Base-by-base conservation (phyloP, 2,888 invertebrate species). In the Clanis bilineata region DNA sequence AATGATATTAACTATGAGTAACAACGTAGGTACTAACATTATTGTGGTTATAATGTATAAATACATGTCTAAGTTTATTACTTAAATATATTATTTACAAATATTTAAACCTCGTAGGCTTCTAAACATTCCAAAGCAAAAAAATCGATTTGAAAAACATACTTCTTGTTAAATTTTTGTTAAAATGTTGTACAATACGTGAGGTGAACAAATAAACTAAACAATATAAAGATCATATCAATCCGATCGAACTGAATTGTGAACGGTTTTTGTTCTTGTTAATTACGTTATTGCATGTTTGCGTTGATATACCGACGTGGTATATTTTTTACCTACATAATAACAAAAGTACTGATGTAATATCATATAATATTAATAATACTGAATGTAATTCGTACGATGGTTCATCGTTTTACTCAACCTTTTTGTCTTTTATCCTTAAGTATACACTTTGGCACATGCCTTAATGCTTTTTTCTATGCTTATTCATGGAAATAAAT, bases 281-380 rank as follows among this genome's bases (percentile, higher is more conserved):
- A 51, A 51, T 51, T 18, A 51, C 51, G 28, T 32, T 28, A 18
- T 51, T 32, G 51, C 51, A 51, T 51, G 51, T 25, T 3, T 18
- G 32, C 9, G 18, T 18, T 1, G 28, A 51, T 44, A 21, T 18
- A 15, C 28, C 18, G 47, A 51, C 18, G 15, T 51, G 6, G n/a
- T 28, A 28, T 51, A n/a, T 25, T 44, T 9, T 7, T 15, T 25
- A 18, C 2, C 9, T 18, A 28, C 47, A 47, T 15, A 9, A 2
- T 7, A 28, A 5, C 15, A 36, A 5, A 41, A 41, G 7, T 9
- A 39, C 6, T 15, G 5, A 15, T 6, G 15, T 15, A 15, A 39
- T 18, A 41, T 7, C 2, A n/a, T n/a, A n/a, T n/a, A n/a, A n/a
- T 38, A 12, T 3, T 38, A n/a, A n/a, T 38, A 38, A 25, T 6